These are phyloP conservation scores for Microctenopoma lineatum DNA, from an alignment of 2,797 vertebrate genomes.

Conservation along the genomic window DNA sequence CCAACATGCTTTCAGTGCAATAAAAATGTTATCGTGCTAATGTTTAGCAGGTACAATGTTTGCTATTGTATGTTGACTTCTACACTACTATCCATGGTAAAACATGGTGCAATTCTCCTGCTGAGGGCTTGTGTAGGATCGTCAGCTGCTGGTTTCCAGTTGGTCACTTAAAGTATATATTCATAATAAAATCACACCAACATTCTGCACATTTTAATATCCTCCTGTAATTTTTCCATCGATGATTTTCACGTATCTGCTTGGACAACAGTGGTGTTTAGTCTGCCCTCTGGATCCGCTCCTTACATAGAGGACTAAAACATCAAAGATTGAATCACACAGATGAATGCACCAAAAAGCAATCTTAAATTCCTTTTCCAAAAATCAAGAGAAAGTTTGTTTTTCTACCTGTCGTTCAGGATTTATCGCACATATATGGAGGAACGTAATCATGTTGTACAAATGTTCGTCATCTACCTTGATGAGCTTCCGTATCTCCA, in stretches of 20 bases:
- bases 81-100: too few relatives aligned
- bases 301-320: background rate
- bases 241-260: background rate
- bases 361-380: background rate
- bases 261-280: conserved; percentile 18
- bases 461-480: conserved; percentile 3
- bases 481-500: background rate
- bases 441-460: background rate
- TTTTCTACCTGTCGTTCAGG: background rate
- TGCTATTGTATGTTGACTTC: too few relatives aligned
- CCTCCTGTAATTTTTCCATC: too few relatives aligned
- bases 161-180: too few relatives aligned
- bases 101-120: too few relatives aligned
- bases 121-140: too few relatives aligned
- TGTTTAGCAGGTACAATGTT: too few relatives aligned
- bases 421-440: background rate
- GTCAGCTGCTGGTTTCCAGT: too few relatives aligned
- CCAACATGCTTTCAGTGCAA: too few relatives aligned
- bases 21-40: too few relatives aligned
- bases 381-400: background rate
- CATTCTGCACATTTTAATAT: too few relatives aligned
- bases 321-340: conserved; percentile 4
- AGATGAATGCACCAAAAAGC: background rate
- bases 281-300: conserved; percentile 17
- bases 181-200: too few relatives aligned